Evolutionary conservation across 2,113 vertebrate species (phyloP), one percentile per base, ranked within the genome.

Genomic region (Bubo bubo): DNA sequence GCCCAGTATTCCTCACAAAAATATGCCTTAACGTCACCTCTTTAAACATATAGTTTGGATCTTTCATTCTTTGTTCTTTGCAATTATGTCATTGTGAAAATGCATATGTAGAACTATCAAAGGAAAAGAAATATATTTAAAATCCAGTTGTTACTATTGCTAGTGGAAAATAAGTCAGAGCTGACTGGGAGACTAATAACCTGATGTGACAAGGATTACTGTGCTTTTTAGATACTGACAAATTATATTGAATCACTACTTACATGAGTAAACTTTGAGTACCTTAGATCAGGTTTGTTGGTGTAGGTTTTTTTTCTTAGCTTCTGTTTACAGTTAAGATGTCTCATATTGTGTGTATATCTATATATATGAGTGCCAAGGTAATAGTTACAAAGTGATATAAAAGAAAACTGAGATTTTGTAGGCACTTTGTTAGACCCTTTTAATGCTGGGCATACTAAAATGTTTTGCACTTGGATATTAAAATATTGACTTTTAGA

Each of bases 1-100:
- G 53, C 19, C 34, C 39, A 15, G 49, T 73, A 27, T 63, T 86
- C 17, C 30, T 91, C 52, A 81, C 47, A 94, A 58, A 86, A 83
- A 27, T 49, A n/a, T 27, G 17, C 56, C 41, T 68, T 77, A 45
- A 73, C 0, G 0, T 80, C 41, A 59, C 17, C 12, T 76, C 5
- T 85, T 79, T 76, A 32, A 67, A 73, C 6, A 5, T 35, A 6
- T 4, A 53, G 23, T 26, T 9, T 86, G 12, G 14, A 7, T 68
- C 9, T 66, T 83, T 90, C 28, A 12, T 73, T 35, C 30, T 76
- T 86, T 68, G 3, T 68, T 56, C 58, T 52, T 95, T 37, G 34
- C 14, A 35, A 1, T 71, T 76, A 10, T 9, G 4, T 58, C 1
- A 0, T 3, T 49, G 3, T 64, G 30, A 10, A 79, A 76, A 19